These are phyloP conservation scores for Archaeoteleia sp. DNA, from an alignment of 2,888 invertebrate species.

Conservation along the genomic window DNA sequence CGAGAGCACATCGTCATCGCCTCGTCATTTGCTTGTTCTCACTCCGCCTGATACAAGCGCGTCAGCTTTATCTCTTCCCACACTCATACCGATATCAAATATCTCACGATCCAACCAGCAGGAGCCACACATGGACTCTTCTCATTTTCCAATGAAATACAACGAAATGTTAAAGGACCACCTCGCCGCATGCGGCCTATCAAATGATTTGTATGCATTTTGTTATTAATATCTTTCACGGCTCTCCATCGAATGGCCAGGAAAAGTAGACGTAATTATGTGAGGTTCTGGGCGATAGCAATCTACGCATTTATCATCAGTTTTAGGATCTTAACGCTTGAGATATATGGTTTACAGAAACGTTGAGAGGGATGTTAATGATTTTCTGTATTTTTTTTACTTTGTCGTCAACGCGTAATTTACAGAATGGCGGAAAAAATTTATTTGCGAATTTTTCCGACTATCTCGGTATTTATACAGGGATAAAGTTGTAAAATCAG, in stretches of 20 bases:
- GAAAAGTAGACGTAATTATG: constrained; percentile 8
- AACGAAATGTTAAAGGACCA: constrained; percentile 24
- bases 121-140: constrained; percentile 55
- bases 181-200: constrained; percentile 27
- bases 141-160: constrained; percentile 58
- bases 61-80: constrained; percentile 42
- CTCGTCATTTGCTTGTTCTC: constrained; percentile 65
- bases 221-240: constrained; percentile 26
- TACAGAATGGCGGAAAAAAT: too few relatives aligned
- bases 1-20: constrained; percentile 69
- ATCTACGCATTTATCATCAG: constrained; percentile 1
- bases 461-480: too few relatives aligned
- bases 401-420: too few relatives aligned
- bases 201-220: constrained; percentile 22
- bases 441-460: too few relatives aligned
- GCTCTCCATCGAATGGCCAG: not conserved
- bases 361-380: not conserved
- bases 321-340: constrained; percentile 1
- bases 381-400: too few relatives aligned
- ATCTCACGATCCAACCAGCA: constrained; percentile 52
- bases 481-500: too few relatives aligned
- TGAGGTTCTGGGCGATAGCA: not conserved
- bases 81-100: constrained; percentile 23
- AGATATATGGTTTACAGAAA: not conserved
- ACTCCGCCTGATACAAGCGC: constrained; percentile 32